phyloP scores from a whole-genome alignment of 2,888 invertebrate species.

The Archips crataeganus region DNA sequence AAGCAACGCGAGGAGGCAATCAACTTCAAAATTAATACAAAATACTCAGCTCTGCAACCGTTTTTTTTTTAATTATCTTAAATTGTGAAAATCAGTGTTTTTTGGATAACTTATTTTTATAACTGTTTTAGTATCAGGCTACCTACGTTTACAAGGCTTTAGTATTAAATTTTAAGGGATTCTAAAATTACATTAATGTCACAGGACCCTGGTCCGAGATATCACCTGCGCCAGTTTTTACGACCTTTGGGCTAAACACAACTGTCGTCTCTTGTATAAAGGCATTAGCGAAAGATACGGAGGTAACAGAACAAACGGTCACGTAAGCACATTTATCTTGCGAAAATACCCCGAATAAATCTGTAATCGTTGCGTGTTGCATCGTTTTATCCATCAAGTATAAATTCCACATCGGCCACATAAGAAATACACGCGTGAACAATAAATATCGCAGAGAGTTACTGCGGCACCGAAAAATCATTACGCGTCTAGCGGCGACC shows the following conservation, averaged over 20 bases:
- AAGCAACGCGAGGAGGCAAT: too few species aligned
- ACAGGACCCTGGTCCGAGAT: slow-evolving; percentile 37
- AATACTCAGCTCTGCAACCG: too few species aligned
- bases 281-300: slow-evolving; percentile 42
- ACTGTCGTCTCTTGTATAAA: slow-evolving; percentile 38
- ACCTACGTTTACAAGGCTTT: background rate
- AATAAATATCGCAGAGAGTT: slow-evolving; percentile 8
- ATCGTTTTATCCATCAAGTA: slow-evolving; percentile 16
- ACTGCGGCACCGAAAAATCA: background rate
- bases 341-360: slow-evolving; percentile 41
- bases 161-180: slow-evolving; percentile 33
- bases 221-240: slow-evolving; percentile 45
- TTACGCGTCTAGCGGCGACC: background rate
- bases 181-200: slow-evolving; percentile 41
- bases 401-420: slow-evolving; percentile 8
- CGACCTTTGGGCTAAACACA: slow-evolving; percentile 44
- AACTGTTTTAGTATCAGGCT: background rate
- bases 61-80: too few species aligned
- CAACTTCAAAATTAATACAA: too few species aligned
- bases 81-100: too few species aligned
- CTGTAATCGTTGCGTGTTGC: slow-evolving; percentile 37
- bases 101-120: too few species aligned
- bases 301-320: slow-evolving; percentile 45
- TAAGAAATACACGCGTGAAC: slow-evolving; percentile 11
- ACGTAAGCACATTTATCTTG: slow-evolving; percentile 45